Conservation (phyloP, 2,113 vertebrate genomes). For the Scalopus aquaticus region DNA sequence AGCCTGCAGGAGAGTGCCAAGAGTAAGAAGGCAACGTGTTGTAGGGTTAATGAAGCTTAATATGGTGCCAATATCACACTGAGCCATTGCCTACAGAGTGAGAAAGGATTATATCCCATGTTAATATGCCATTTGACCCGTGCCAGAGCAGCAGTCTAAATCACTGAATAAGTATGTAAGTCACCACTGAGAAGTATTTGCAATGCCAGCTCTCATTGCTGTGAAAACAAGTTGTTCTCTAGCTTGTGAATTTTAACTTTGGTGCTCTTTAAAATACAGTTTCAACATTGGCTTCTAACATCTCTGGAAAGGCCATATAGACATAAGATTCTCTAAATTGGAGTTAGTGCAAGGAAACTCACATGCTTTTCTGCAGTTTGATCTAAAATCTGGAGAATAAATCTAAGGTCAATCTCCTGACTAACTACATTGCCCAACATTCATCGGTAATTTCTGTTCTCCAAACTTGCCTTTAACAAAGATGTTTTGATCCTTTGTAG, state of each 20-base stretch:
- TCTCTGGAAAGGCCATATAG: slow-evolving; percentile 64
- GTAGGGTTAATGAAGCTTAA: slow-evolving; percentile 89
- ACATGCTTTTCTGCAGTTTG: not conserved
- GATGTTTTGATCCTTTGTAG: not conserved
- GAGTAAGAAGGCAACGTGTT: slow-evolving; percentile 84
- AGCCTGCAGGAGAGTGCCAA: slow-evolving; percentile 84
- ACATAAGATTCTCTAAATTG: not conserved
- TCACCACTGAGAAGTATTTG: slow-evolving; percentile 84
- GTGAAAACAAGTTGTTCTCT: slow-evolving; percentile 80
- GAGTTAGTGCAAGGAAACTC: slow-evolving; percentile 13
- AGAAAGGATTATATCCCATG: slow-evolving; percentile 90
- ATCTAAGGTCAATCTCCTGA: not conserved
- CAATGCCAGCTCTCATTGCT: slow-evolving; percentile 76
- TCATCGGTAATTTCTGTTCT: not conserved
- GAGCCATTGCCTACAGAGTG: slow-evolving; percentile 87
- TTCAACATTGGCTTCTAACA: slow-evolving; percentile 73
- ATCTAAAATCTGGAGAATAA: slow-evolving; percentile 34
- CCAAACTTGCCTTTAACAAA: not conserved
- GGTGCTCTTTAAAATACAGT: slow-evolving; percentile 75
- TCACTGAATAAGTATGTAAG: slow-evolving; percentile 84
- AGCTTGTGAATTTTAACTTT: slow-evolving; percentile 78
- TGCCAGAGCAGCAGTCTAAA: slow-evolving; percentile 86
- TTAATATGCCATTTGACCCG: slow-evolving; percentile 86
- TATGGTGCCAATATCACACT: slow-evolving; percentile 87
- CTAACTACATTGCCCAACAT: not conserved